Evolutionary conservation across 2,113 vertebrate species (phyloP).

Genomic region (Speoplatyrhinus poulsoni): DNA sequence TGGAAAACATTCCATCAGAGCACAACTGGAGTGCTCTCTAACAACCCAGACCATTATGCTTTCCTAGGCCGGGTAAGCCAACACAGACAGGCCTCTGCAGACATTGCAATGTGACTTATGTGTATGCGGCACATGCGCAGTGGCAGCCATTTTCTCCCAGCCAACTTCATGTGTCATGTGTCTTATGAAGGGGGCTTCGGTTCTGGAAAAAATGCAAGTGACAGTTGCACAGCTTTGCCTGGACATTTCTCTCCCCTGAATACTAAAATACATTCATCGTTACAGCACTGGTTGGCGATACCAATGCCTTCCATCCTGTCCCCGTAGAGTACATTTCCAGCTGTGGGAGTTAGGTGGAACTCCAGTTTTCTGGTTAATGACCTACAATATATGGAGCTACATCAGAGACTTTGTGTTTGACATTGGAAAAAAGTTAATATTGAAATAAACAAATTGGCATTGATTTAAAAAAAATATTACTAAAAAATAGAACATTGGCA

Average conservation of each 20-base stretch:
- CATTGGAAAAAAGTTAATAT: too few species aligned
- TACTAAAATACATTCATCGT: slow-evolving; percentile 12
- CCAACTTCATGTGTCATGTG: neutral
- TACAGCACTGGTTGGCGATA: neutral
- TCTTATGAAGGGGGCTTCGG: slow-evolving; percentile 13
- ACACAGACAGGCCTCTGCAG: slow-evolving; percentile 37
- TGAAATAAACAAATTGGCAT: too few species aligned
- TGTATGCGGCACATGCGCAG: slow-evolving; percentile 20
- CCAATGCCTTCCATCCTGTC: neutral
- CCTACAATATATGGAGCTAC: neutral
- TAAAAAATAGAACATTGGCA: too few species aligned
- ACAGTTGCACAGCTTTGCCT: slow-evolving; percentile 26
- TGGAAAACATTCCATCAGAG: slow-evolving; percentile 59
- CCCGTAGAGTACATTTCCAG: slow-evolving; percentile 20
- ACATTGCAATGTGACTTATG: slow-evolving; percentile 31
- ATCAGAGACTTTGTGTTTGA: too few species aligned
- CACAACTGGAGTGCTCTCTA: slow-evolving; percentile 59
- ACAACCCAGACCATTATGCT: slow-evolving; percentile 57
- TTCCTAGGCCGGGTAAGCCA: slow-evolving; percentile 19
- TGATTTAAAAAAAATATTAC: too few species aligned
- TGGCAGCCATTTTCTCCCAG: slow-evolving; percentile 13
- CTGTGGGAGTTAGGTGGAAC: slow-evolving; percentile 12
- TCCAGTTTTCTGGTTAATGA: slow-evolving; percentile 35
- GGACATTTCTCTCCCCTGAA: slow-evolving; percentile 3
- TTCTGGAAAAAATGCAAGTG: slow-evolving; percentile 15